Evolutionary conservation across 2,113 vertebrate species (phyloP).

Genomic region (Brachyhypopomus gauderio): DNA sequence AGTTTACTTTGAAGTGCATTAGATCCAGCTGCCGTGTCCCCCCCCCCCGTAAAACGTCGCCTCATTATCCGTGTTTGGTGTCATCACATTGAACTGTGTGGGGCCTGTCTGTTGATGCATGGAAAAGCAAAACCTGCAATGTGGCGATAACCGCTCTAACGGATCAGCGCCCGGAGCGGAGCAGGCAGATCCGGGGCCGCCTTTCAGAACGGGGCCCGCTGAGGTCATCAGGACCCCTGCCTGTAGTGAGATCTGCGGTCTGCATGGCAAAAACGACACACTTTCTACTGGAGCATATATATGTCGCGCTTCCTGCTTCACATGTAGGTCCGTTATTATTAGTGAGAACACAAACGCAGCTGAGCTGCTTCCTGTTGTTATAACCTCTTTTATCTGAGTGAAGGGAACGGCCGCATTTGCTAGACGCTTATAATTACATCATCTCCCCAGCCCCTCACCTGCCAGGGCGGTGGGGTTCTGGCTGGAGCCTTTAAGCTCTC

Average conservation of each 20-base stretch:
- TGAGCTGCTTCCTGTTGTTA: slow-evolving; percentile 20
- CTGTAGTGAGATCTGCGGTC: neutral
- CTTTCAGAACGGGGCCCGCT: neutral
- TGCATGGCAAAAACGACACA: neutral
- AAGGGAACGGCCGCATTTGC: neutral
- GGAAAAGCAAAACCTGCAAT: slow-evolving; percentile 44
- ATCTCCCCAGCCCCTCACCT: neutral
- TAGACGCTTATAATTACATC: neutral
- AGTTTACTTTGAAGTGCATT: slow-evolving; percentile 23
- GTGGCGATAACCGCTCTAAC: slow-evolving; percentile 38
- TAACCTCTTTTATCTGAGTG: slow-evolving; percentile 39
- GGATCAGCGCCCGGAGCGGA: slow-evolving; percentile 4
- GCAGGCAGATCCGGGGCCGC: no score
- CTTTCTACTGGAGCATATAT: neutral
- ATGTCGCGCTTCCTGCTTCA: slow-evolving; percentile 2
- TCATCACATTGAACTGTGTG: slow-evolving; percentile 9
- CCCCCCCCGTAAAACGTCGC: neutral
- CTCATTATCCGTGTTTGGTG: slow-evolving; percentile 7
- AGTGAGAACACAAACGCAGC: slow-evolving; percentile 3
- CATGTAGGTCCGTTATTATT: slow-evolving; percentile 19
- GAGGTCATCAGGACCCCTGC: neutral
- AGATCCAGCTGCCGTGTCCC: neutral
- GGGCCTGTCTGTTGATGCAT: neutral
- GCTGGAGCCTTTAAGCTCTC: slow-evolving; percentile 35
- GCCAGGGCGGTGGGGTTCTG: slow-evolving; percentile 29